Base-by-base conservation (phyloP, 1,140 invertebrate species). In the Belonocnema kinseyi region DNA sequence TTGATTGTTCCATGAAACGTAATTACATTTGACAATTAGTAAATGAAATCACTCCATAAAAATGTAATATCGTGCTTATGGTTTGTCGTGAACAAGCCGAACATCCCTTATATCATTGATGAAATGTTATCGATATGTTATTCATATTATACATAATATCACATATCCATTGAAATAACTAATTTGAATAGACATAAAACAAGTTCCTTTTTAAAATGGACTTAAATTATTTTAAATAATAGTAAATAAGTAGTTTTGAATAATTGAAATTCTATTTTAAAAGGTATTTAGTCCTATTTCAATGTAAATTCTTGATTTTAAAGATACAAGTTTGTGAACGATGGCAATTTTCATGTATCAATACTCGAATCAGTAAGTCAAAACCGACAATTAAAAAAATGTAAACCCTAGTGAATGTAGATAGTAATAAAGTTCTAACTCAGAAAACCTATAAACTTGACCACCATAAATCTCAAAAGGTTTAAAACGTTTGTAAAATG, bases 11-110 rank as follows among this genome's bases (percentile, higher is more conserved):
- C 80, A 70, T 82, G 26, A 1, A 26, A 84, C 80, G 83, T 40
- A 7, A 85, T 85, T 83, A 83, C 80, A 76, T 77, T 77, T 75
- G 79, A 77, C 74, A 76, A 82, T 82, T 80, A 82, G 81, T 77
- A 80, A 85, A 82, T 81, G 88, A 86, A 88, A 88, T 89, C 87
- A 84, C 83, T 77, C 77, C 80, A 83, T 89, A 88, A 88, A 89
- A 89, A 85, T 83, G 87, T 89, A 87, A 89, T 88, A 87, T 88
- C 85, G 86, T 87, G 77, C 82, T 83, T 82, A 78, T 77, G 26
- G 58, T 33, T 61, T 61, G 26, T 33, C 58, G 13, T 13, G 58
- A 66, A 40, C 26, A 66, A 66, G 33, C 58, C 58, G 14, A n/a
- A 66, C 14, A 21, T 66, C 61, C 33, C 46, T 66, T 66, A n/a